These are phyloP conservation scores for Metallyticus violacea DNA, from an alignment of 2,888 invertebrate genomes.

Conservation along the genomic window DNA sequence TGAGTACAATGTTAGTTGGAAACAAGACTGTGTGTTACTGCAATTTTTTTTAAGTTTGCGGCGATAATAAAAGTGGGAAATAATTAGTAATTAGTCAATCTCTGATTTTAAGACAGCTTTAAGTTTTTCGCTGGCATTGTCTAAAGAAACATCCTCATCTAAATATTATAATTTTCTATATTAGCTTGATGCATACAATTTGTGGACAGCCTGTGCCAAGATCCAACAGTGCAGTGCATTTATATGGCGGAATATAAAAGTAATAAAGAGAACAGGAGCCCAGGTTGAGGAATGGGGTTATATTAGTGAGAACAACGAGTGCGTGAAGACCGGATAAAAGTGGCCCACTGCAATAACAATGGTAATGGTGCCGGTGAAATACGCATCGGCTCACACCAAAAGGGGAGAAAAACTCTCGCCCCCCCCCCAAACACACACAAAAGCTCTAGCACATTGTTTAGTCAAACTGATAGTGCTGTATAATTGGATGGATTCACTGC, in stretches of 20 bases:
- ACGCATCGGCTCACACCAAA: not conserved
- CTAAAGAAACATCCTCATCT: too few species aligned
- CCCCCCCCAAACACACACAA: too few species aligned
- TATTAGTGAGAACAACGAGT: not conserved
- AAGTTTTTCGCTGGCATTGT: too few species aligned
- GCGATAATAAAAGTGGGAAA: too few species aligned
- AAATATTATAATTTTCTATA: too few species aligned
- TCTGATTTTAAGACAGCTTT: too few species aligned
- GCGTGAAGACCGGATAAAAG: not conserved
- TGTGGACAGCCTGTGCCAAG: not conserved
- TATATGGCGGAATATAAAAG: not conserved
- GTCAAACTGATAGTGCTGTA: not conserved
- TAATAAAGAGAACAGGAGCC: not conserved
- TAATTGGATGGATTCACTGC: not conserved
- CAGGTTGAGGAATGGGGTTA: not conserved
- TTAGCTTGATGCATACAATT: too few species aligned
- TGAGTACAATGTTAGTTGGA: too few species aligned
- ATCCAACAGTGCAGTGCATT: too few species aligned
- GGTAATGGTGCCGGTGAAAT: not conserved
- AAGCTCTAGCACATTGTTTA: not conserved
- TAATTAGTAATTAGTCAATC: too few species aligned
- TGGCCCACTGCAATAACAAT: not conserved
- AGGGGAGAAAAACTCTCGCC: not conserved
- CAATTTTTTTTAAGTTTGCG: too few species aligned
- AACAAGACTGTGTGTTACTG: too few species aligned